Evolutionary conservation across 2,888 invertebrate genomes (phyloP).

Genomic region (Thera britannica): DNA sequence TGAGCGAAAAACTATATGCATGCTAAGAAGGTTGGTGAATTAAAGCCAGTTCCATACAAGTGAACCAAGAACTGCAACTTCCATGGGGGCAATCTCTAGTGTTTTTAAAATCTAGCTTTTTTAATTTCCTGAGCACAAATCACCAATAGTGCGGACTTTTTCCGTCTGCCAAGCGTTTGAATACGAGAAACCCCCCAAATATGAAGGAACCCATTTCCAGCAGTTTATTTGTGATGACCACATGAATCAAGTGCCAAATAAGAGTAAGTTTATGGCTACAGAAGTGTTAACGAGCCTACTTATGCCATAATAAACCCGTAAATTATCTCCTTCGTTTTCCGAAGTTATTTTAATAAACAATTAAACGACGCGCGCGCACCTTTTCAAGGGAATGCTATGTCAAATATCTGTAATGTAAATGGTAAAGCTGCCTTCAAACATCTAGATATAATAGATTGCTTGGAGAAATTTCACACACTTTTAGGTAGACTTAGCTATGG

Average conservation of each 20-base stretch:
- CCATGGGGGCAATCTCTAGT: no score
- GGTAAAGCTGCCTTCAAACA: conserved; percentile 3
- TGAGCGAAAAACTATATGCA: no score
- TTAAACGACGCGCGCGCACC: conserved; percentile 25
- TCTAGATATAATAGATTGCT: background rate
- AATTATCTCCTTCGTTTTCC: conserved; percentile 14
- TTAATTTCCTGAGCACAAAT: no score
- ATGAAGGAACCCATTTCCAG: no score
- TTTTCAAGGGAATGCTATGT: conserved; percentile 29
- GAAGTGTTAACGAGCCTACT: conserved; percentile 10
- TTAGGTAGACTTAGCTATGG: background rate
- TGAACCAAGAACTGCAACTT: no score
- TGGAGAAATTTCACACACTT: background rate
- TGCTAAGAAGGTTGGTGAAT: no score
- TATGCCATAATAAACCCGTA: conserved; percentile 14
- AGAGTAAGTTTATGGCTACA: conserved; percentile 12
- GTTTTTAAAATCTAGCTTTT: no score
- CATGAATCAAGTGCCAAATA: conserved; percentile 6
- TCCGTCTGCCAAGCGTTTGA: no score
- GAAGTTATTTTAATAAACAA: conserved; percentile 33
- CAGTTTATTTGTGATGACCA: background rate
- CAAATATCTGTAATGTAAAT: conserved; percentile 39
- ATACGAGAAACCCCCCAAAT: no score
- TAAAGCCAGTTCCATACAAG: no score
- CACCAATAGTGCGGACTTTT: no score